phyloP scores from a whole-genome alignment of 2,888 invertebrate species.

The Drosophila picticornis region DNA sequence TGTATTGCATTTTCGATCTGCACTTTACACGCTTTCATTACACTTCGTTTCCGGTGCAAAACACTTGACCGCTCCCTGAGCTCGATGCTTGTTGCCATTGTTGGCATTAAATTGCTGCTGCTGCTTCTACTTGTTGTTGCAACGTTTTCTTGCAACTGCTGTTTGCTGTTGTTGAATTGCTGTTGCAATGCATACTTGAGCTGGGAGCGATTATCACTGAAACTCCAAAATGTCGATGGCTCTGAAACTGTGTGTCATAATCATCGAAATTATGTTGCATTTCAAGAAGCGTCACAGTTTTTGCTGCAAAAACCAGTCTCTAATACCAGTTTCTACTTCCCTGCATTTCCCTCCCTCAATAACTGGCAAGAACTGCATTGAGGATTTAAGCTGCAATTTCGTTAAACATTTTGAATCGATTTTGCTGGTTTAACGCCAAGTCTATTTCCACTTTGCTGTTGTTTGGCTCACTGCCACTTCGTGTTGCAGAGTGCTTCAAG shows the following conservation, averaged over 20 bases:
- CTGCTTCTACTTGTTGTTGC: slow-evolving; percentile 5
- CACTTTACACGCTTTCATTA: slow-evolving; percentile 79
- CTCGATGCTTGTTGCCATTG: slow-evolving; percentile 57
- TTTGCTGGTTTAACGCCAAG: slow-evolving; percentile 81
- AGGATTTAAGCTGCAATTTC: slow-evolving; percentile 82
- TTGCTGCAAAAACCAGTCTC: slow-evolving; percentile 33
- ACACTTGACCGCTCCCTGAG: slow-evolving; percentile 53
- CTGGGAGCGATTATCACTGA: slow-evolving; percentile 64
- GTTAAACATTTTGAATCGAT: slow-evolving; percentile 80
- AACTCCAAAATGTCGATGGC: slow-evolving; percentile 34
- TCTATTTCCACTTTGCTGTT: slow-evolving; percentile 72
- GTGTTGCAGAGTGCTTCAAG: slow-evolving; percentile 22
- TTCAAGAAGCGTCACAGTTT: slow-evolving; percentile 38
- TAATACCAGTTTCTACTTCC: slow-evolving; percentile 20
- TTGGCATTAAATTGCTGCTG: slow-evolving; percentile 62
- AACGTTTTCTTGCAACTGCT: background rate
- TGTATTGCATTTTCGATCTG: slow-evolving; percentile 79
- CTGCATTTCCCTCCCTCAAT: background rate
- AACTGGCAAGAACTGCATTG: slow-evolving; percentile 63
- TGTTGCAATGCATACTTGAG: slow-evolving; percentile 65
- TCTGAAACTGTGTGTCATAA: slow-evolving; percentile 59
- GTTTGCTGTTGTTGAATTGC: slow-evolving; percentile 13
- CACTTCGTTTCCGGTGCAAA: slow-evolving; percentile 76
- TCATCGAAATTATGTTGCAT: slow-evolving; percentile 59
- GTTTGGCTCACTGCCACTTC: slow-evolving; percentile 40